A percentile compares a stretch with the other conserved stretches of the same genome.
phyloP scores from a whole-genome alignment of 2,113 vertebrate genomes.

The Macroglossus sobrinus region DNA sequence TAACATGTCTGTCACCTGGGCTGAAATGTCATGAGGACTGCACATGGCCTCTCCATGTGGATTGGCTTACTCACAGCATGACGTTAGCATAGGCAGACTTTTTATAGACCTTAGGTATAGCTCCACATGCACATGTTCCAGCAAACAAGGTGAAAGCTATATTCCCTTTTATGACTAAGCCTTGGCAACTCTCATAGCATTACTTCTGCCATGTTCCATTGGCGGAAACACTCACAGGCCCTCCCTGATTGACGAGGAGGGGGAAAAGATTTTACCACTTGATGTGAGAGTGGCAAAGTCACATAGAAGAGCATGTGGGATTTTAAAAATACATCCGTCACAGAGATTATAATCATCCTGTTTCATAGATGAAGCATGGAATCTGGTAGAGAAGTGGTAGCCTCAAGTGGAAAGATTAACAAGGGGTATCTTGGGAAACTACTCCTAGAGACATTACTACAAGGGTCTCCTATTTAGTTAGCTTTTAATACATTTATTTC shows the following conservation, averaged over 20 bases:
- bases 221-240: neutral
- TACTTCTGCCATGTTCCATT: neutral
- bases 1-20: neutral
- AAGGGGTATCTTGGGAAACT: conserved; percentile 14
- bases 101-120: neutral
- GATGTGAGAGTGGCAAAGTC: neutral
- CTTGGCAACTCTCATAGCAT: neutral
- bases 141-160: neutral
- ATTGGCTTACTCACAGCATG: conserved; percentile 10
- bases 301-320: neutral
- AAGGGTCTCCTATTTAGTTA: neutral
- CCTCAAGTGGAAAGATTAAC: neutral
- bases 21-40: neutral
- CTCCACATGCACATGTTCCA: neutral
- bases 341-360: neutral
- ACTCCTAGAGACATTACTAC: neutral
- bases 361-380: neutral
- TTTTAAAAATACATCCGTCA: conserved; percentile 19
- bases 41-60: neutral
- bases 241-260: neutral
- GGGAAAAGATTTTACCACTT: neutral
- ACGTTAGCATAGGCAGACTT: neutral
- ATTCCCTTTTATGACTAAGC: conserved; percentile 27
- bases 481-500: conserved; percentile 34
- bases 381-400: neutral